phyloP scores from a whole-genome alignment of 2,888 invertebrate species.

The Ichneumoninae sp. region DNA sequence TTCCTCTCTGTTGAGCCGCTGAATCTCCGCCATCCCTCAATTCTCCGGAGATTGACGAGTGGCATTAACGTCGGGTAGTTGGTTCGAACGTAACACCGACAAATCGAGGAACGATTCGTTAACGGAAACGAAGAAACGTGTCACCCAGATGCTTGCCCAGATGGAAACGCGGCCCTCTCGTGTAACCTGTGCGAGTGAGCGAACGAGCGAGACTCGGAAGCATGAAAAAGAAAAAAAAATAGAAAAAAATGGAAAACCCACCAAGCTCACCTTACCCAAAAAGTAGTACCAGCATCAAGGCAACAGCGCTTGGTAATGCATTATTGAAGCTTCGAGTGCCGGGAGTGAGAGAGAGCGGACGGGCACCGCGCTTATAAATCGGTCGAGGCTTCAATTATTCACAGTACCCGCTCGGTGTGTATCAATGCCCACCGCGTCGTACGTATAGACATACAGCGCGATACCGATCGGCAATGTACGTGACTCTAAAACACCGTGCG shows the following conservation, averaged over 20 bases:
- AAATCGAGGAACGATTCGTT: slow-evolving; percentile 54
- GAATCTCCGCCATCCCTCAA: not conserved
- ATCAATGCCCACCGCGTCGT: slow-evolving; percentile 55
- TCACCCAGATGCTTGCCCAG: slow-evolving; percentile 61
- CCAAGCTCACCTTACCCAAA: not conserved
- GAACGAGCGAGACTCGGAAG: not conserved
- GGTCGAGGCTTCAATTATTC: slow-evolving; percentile 62
- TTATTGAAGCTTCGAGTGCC: slow-evolving; percentile 61
- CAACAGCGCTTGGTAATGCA: slow-evolving; percentile 48
- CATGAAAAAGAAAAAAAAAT: not conserved
- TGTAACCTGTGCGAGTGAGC: not conserved
- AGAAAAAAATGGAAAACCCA: not conserved
- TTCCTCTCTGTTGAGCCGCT: slow-evolving; percentile 1
- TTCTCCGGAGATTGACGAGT: not conserved
- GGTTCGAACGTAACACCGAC: slow-evolving; percentile 13
- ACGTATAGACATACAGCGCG: slow-evolving; percentile 20
- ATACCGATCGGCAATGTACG: slow-evolving; percentile 38
- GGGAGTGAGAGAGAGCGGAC: slow-evolving; percentile 37
- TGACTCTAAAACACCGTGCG: slow-evolving; percentile 51
- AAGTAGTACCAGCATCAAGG: slow-evolving; percentile 15
- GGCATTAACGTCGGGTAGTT: not conserved
- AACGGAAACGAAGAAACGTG: slow-evolving; percentile 58
- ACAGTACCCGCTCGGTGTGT: slow-evolving; percentile 55
- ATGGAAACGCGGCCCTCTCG: slow-evolving; percentile 42
- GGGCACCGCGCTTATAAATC: slow-evolving; percentile 56